Base-by-base conservation (phyloP, 2,113 vertebrate species). In the Pedetes capensis region DNA sequence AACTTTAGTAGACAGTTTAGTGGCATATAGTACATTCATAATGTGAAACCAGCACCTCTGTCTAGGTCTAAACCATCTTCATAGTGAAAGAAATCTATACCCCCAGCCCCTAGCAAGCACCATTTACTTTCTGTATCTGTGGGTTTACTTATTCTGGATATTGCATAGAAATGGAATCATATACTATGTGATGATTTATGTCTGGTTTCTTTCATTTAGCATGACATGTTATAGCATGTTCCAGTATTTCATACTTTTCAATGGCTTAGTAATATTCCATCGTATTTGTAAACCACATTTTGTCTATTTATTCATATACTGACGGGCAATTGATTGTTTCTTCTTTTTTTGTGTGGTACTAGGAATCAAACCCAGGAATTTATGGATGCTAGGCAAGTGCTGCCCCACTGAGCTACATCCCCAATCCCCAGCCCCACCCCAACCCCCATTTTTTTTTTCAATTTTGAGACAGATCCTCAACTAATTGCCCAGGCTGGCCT, bases 201-300 rank as follows among this genome's bases (percentile, higher is more conserved):
- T 92, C 59, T 88, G 72, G n/a, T 64, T 74, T 93, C 53, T 94
- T 91, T 88, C 25, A 71, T 23, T 83, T 88, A 71, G n/a, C 9
- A 32, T 76, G 61, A 25, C 29, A 47, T 75, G 71, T 49, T 64
- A 44, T 49, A 61, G 34, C 18, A 49, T 37, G 10, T 51, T 14
- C 16, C 9, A 37, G 57, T 51, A 37, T 44, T 64, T 76, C 32
- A 47, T 75, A 55, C 8, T 18, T 82, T 95, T 82, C 49, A 47
- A 47, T 59, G 44, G 4, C 10, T 76, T 17, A 63, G 13, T 66
- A 69, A 86, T 74, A 79, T 32, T 93, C 34, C 47, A 39, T 53
- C 82, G 32, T 66, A 27, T 59, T 20, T 80, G 11, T 57, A 29
- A 51, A 44, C 11, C 42, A 64, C n/a, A 47, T 59, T 78, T 87